These are phyloP conservation scores for Podarcis lilfordi DNA, from an alignment of 2,797 vertebrate species.

Conservation along the genomic window DNA sequence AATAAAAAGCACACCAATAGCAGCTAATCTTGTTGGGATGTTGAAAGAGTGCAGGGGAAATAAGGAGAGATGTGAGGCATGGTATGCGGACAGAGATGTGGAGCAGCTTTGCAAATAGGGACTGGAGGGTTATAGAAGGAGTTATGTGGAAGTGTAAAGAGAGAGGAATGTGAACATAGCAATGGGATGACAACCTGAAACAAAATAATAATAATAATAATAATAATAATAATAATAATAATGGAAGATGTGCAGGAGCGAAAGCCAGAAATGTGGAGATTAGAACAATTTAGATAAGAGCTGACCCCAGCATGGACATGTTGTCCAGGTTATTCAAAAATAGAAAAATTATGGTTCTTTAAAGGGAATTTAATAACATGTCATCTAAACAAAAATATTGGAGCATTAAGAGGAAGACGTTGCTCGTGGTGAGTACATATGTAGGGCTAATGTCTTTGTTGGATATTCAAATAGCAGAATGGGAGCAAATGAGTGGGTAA, in stretches of 20 bases:
- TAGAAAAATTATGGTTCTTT: neutral
- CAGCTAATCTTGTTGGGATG: neutral
- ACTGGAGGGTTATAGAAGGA: neutral
- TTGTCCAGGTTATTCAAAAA: neutral
- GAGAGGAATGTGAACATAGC: neutral
- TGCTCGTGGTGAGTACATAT: neutral
- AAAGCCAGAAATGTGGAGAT: neutral
- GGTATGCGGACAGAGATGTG: neutral
- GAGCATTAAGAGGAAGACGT: neutral
- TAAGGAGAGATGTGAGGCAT: neutral
- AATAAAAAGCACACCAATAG: neutral
- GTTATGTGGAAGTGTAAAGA: neutral
- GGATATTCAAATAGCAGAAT: neutral
- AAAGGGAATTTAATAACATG: neutral
- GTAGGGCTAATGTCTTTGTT: neutral
- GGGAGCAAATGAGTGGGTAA: neutral
- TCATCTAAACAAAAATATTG: neutral
- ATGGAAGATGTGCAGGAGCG: neutral
- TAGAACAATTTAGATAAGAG: neutral
- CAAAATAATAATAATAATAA: too few relatives aligned
- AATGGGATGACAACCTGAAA: neutral
- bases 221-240: too few relatives aligned
- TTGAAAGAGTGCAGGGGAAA: neutral
- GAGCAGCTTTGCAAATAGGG: neutral
- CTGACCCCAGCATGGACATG: neutral